Evolutionary conservation across 2,113 vertebrate genomes (phyloP).

Genomic region (Grallaria varia): DNA sequence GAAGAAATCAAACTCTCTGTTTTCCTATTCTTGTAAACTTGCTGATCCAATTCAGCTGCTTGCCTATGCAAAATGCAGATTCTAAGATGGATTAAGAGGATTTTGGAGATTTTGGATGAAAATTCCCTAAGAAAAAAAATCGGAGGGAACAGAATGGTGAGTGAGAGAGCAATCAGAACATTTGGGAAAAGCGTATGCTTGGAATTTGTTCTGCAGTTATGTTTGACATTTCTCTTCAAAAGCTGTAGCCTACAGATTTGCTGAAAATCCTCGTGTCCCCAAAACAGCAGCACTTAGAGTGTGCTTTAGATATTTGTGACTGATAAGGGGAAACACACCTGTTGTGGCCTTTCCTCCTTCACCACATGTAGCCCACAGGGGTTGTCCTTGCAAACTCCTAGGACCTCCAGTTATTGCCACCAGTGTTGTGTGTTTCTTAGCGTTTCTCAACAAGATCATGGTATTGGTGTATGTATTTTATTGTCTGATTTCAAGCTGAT

Average conservation of each 20-base stretch:
- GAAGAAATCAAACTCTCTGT: not conserved
- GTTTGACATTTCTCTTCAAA: not conserved
- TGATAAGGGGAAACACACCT: not conserved
- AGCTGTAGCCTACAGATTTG: not conserved
- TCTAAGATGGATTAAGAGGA: not conserved
- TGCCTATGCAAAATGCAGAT: not conserved
- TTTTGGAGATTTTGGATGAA: not conserved
- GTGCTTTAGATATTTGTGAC: not conserved
- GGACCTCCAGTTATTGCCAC: not conserved
- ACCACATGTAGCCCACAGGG: fast-evolving
- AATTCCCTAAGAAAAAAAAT: not conserved
- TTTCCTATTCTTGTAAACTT: not conserved
- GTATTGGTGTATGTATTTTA: fast-evolving
- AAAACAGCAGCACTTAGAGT: not conserved
- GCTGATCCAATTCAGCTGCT: not conserved
- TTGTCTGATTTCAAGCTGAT: not conserved
- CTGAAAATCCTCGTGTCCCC: not conserved
- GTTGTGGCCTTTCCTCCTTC: fast-evolving
- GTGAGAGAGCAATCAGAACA: not conserved
- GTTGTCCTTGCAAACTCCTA: not conserved
- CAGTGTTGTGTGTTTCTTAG: not conserved
- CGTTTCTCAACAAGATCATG: not conserved
- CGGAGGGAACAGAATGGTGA: not conserved
- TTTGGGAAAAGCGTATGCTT: not conserved
- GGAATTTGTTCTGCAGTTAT: not conserved